Percentiles rank a stretch among this genome's conserved stretches.
These are phyloP conservation scores for Lipotes vexillifer DNA, from an alignment of 2,113 vertebrate species.

Conservation along the genomic window DNA sequence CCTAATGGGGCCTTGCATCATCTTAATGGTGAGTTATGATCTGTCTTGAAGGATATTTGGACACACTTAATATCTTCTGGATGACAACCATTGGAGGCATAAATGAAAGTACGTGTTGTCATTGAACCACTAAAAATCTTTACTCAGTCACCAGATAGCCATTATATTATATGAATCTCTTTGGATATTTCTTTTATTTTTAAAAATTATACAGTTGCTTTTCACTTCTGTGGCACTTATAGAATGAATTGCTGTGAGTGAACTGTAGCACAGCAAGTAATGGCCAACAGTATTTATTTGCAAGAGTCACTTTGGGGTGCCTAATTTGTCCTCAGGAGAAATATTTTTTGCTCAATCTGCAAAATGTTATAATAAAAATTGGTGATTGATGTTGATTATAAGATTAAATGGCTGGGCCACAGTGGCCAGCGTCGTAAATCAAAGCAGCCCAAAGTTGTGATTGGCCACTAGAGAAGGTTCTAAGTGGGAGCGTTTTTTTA, in stretches of 20 bases:
- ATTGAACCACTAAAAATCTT: conserved; percentile 55
- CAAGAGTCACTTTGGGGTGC: conserved; percentile 67
- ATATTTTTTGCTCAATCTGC: conserved; percentile 79
- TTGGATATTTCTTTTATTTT: conserved; percentile 32
- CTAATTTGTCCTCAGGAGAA: conserved; percentile 76
- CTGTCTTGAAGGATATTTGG: conserved; percentile 53
- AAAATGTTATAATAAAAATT: conserved; percentile 80
- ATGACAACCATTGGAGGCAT: conserved; percentile 15
- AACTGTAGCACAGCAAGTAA: conserved; percentile 52
- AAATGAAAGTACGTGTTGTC: conserved; percentile 50
- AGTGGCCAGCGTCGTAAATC: conserved; percentile 75
- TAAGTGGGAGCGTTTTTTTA: conserved; percentile 72
- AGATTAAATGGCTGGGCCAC: conserved; percentile 81
- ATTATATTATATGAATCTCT: not conserved
- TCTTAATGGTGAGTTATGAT: conserved; percentile 66
- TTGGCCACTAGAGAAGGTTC: conserved; percentile 82
- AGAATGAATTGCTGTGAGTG: conserved; percentile 47
- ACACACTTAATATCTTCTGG: conserved; percentile 59
- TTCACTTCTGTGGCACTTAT: conserved; percentile 43
- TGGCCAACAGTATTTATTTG: conserved; percentile 72
- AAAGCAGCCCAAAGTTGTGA: conserved; percentile 77
- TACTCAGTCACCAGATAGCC: conserved; percentile 27
- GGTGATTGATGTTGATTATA: conserved; percentile 81
- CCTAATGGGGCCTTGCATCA: not conserved
- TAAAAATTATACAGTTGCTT: conserved; percentile 40